These are phyloP conservation scores for Drosophila ironensis DNA, from an alignment of 1,140 invertebrate species.

Conservation along the genomic window DNA sequence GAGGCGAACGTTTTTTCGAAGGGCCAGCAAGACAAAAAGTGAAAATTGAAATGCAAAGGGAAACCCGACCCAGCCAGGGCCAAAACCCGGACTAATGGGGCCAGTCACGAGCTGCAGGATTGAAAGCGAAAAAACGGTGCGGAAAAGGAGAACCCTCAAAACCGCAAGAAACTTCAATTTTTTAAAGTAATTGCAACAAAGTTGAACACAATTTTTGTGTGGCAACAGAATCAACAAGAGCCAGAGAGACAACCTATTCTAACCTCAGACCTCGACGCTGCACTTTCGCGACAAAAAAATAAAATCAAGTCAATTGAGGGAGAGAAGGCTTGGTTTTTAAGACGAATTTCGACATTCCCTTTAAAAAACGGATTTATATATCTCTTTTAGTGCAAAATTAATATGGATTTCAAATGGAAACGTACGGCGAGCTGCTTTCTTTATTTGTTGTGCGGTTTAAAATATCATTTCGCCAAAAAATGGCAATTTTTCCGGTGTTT, in stretches of 20 bases:
- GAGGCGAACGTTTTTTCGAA: constrained; percentile 39
- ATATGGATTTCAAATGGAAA: too few relatives aligned
- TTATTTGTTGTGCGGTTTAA: too few relatives aligned
- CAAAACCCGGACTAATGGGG: constrained; percentile 60
- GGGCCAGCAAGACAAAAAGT: constrained; percentile 55
- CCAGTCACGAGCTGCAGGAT: constrained; percentile 44
- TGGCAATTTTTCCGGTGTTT: too few relatives aligned
- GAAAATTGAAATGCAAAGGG: constrained; percentile 67
- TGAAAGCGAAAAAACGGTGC: constrained; percentile 7
- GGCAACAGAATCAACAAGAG: constrained; percentile 33
- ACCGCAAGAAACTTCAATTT: constrained; percentile 76
- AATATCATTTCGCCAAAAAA: background rate
- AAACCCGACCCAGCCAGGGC: constrained; percentile 34
- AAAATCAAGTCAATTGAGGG: background rate
- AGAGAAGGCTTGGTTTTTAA: background rate
- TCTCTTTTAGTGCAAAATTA: background rate
- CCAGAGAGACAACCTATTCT: constrained; percentile 20
- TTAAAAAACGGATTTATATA: background rate
- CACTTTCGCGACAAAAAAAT: constrained; percentile 14
- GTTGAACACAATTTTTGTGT: constrained; percentile 68
- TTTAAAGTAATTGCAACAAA: constrained; percentile 79
- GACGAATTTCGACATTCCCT: background rate
- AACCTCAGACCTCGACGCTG: constrained; percentile 35
- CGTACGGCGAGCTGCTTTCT: too few relatives aligned
- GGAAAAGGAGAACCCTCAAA: constrained; percentile 48